Conservation (phyloP, 1,140 invertebrate species). For the Portunus trituberculatus region DNA sequence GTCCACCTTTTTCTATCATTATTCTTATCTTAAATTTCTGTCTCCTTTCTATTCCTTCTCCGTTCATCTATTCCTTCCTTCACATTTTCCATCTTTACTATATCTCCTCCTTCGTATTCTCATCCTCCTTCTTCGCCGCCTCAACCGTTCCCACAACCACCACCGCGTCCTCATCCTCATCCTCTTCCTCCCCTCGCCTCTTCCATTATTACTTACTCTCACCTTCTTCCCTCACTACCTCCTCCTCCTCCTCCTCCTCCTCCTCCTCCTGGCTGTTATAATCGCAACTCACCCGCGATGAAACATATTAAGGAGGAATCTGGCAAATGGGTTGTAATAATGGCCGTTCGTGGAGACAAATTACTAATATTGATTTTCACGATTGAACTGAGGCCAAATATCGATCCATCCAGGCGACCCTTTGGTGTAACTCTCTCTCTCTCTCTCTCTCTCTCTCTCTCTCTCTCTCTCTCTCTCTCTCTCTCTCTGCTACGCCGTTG, state of each 20-base stretch:
- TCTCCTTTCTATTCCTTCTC: neutral
- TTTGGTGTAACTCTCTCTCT: neutral
- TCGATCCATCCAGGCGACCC: slow-evolving; percentile 38
- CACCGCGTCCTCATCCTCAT: neutral
- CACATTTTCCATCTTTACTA: neutral
- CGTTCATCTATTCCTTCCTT: neutral
- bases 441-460: slow-evolving; percentile 9
- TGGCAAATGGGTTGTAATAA: slow-evolving; percentile 75
- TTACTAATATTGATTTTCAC: slow-evolving; percentile 75
- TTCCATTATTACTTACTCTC: neutral
- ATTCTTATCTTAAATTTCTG: too few species aligned
- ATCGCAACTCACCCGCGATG: slow-evolving; percentile 68
- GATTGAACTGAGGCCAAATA: slow-evolving; percentile 60
- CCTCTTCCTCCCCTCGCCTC: neutral
- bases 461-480: slow-evolving; percentile 32
- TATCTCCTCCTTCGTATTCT: neutral
- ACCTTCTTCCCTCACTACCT: neutral
- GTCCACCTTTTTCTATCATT: neutral
- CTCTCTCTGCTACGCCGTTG: neutral
- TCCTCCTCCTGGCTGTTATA: slow-evolving; percentile 57
- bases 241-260: neutral
- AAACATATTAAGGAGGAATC: slow-evolving; percentile 76
- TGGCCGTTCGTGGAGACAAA: slow-evolving; percentile 72
- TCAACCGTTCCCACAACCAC: neutral
- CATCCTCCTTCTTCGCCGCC: neutral